Evolutionary conservation across 64 coral and sea anemone genomes (phyloP), one percentile per base, ranked within the genome.

Genomic region (Porites australiensis): DNA sequence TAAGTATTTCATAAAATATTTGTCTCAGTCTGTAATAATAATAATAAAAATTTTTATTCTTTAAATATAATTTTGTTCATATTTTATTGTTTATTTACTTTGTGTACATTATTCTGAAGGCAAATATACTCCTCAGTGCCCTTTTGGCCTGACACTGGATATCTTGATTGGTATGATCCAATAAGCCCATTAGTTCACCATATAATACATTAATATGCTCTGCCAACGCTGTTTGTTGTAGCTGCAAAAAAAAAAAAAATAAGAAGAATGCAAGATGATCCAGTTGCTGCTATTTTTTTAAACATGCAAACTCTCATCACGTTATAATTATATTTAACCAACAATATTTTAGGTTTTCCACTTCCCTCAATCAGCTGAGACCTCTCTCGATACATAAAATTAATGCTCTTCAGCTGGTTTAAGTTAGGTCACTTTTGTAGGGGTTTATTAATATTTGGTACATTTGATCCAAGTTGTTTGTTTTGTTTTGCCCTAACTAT

Each of bases 91-190:
- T 37, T 37, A 37, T 37, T 69, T 15, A 84, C 20, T 61, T 21
- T 68, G 45, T 21, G 63, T 69, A 84, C 46, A 84, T 84, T 46
- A 84, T 68, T 84, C 81, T 65, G 14, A 84, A 68, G 23, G 81
- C 81, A 68, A 84, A 84, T 18, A 84, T 63, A 50, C 62, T 84
- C 48, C 47, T 67, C 0, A 84, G 44, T 21, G 81, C 81, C 52
- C 81, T 84, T 23, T 84, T 84, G 19, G 81, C 81, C 20, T 84
- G 81, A 21, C 62, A 84, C 46, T 84, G 63, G 50, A 84, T 84
- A 13, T 84, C 63, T 12, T 84, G 60, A 68, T 84, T 50, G 0
- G 61, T 8, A 68, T 84, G 81, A 64, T 84, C 81, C 6, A 84
- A 44, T 18, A 84, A 45, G 2, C 37, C 61, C 45, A 52, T 84